phyloP scores from a whole-genome alignment of 1,140 invertebrate genomes.

The Melipona quadrifasciata region DNA sequence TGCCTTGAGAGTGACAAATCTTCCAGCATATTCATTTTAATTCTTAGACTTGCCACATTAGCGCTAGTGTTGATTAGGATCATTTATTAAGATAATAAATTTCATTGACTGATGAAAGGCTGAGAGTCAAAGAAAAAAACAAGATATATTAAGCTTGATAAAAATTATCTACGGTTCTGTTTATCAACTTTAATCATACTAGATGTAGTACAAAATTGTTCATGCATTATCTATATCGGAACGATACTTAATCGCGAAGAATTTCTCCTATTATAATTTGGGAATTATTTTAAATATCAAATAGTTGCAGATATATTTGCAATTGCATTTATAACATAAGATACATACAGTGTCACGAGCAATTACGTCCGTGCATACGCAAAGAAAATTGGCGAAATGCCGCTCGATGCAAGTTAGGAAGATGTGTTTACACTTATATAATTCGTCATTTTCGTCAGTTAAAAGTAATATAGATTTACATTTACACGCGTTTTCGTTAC shows the following conservation, averaged over 20 bases:
- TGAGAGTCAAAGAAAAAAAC: background rate
- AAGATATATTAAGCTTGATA: slow-evolving; percentile 27
- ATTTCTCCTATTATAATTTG: background rate
- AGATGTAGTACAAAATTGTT: slow-evolving; percentile 17
- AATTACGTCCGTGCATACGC: background rate
- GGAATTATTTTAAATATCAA: background rate
- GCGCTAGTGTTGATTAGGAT: slow-evolving; percentile 22
- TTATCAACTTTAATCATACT: slow-evolving; percentile 49
- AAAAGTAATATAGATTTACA: background rate
- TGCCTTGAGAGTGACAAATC: background rate
- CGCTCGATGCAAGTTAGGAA: background rate
- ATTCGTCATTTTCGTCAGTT: background rate
- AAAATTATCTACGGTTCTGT: slow-evolving; percentile 15
- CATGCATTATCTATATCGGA: slow-evolving; percentile 12
- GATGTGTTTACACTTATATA: background rate
- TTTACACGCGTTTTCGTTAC: background rate
- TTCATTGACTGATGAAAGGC: slow-evolving; percentile 17
- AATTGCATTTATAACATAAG: background rate
- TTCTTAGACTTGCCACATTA: background rate
- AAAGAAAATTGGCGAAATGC: slow-evolving; percentile 38
- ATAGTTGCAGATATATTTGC: background rate
- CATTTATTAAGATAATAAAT: background rate
- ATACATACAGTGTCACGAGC: slow-evolving; percentile 9
- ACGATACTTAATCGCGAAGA: background rate
- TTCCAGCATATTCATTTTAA: slow-evolving; percentile 4